phyloP scores from a whole-genome alignment of 2,113 vertebrate species.

The Jacana jacana region DNA sequence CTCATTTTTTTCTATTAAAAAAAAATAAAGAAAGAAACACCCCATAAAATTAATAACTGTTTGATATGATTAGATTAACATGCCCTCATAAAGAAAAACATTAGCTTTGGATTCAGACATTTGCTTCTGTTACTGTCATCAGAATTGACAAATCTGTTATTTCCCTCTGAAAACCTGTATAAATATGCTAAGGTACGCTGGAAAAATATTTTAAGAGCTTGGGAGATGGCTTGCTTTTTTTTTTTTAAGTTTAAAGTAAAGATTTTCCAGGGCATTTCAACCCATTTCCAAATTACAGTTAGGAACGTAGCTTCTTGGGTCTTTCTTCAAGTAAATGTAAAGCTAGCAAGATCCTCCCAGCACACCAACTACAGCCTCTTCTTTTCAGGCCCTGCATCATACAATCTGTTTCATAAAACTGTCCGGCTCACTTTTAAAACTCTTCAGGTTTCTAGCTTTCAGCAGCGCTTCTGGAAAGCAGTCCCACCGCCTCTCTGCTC shows the following conservation, averaged over 20 bases:
- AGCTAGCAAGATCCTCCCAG: background rate
- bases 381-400: background rate
- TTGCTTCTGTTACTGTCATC: background rate
- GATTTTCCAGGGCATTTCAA: background rate
- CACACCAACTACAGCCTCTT: background rate
- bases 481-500: background rate
- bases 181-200: background rate
- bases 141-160: constrained; percentile 8
- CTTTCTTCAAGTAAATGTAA: background rate
- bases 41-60: background rate
- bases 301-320: background rate
- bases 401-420: background rate
- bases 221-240: background rate
- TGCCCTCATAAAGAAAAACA: background rate
- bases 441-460: background rate
- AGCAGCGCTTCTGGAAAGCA: background rate
- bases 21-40: too few relatives aligned
- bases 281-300: background rate
- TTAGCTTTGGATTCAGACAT: background rate
- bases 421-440: background rate
- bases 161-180: background rate
- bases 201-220: background rate
- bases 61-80: background rate
- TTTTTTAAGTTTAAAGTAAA: background rate
- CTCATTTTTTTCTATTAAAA: background rate